Evolutionary conservation across 2,888 invertebrate species (phyloP).

Genomic region (Odontomyia ornata): DNA sequence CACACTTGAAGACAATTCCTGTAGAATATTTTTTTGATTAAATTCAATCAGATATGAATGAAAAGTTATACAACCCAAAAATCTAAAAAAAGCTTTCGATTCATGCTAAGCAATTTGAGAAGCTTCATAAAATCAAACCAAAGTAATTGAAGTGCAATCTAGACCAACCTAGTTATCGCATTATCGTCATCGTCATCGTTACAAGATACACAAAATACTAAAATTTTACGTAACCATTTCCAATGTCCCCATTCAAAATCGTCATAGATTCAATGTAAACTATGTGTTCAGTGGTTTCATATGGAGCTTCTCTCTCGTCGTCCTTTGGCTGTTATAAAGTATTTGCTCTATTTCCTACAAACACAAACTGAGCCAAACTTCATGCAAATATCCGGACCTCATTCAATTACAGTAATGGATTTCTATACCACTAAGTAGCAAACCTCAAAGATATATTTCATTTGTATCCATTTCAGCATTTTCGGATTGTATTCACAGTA

Average conservation of each 20-base stretch:
- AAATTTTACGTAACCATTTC: conserved; percentile 4
- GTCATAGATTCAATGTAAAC: neutral
- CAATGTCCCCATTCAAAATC: neutral
- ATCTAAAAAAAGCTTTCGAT: too few relatives aligned
- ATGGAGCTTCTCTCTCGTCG: neutral
- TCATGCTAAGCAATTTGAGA: too few relatives aligned
- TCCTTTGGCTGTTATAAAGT: neutral
- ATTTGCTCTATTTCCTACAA: neutral
- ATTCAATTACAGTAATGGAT: conserved; percentile 32
- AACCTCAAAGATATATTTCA: conserved; percentile 16
- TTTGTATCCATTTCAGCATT: neutral
- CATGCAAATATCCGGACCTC: conserved; percentile 25
- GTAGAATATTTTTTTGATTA: too few relatives aligned
- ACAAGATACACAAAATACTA: neutral
- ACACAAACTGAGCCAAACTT: neutral
- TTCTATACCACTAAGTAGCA: conserved; percentile 12
- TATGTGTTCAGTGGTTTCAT: neutral
- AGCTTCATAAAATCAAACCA: too few relatives aligned
- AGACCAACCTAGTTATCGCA: too few relatives aligned
- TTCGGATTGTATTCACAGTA: too few relatives aligned
- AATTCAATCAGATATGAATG: too few relatives aligned
- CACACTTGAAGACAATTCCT: too few relatives aligned
- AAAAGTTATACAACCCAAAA: too few relatives aligned
- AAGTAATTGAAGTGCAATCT: too few relatives aligned
- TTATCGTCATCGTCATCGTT: neutral